Percentiles rank a stretch among this genome's conserved stretches.
phyloP scores from a whole-genome alignment of 2,113 vertebrate genomes.

The Turnix velox region DNA sequence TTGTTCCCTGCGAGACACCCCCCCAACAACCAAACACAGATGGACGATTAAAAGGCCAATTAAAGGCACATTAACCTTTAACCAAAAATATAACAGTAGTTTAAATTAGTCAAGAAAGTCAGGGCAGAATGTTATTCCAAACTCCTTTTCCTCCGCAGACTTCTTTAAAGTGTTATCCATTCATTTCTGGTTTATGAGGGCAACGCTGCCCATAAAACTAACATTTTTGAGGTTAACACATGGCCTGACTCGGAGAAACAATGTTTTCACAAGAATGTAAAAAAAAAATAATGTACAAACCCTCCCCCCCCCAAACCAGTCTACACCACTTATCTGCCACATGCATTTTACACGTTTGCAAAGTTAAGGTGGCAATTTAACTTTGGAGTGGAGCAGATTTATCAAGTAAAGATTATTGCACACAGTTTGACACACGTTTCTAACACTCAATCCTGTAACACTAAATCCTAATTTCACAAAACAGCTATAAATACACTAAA shows the following conservation, averaged over 20 bases:
- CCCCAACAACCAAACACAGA: not conserved
- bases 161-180: conserved; percentile 33
- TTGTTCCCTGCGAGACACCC: not conserved
- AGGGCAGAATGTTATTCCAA: conserved; percentile 47
- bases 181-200: conserved; percentile 59
- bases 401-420: not conserved
- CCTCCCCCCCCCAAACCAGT: not conserved
- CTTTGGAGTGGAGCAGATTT: not conserved
- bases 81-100: conserved; percentile 61
- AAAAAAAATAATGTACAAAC: not conserved
- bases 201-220: conserved; percentile 39
- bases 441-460: not conserved
- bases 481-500: not conserved
- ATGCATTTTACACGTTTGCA: not conserved
- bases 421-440: not conserved
- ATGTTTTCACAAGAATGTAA: not conserved
- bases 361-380: not conserved
- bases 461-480: not conserved
- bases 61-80: conserved; percentile 60
- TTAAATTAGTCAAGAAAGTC: conserved; percentile 51
- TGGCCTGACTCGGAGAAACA: conserved; percentile 43
- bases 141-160: conserved; percentile 42
- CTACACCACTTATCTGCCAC: accelerated
- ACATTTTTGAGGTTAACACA: conserved; percentile 57
- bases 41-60: conserved; percentile 53